Conservation (phyloP, 2,888 invertebrate genomes). For the Caenorhabditis doughertyi region DNA sequence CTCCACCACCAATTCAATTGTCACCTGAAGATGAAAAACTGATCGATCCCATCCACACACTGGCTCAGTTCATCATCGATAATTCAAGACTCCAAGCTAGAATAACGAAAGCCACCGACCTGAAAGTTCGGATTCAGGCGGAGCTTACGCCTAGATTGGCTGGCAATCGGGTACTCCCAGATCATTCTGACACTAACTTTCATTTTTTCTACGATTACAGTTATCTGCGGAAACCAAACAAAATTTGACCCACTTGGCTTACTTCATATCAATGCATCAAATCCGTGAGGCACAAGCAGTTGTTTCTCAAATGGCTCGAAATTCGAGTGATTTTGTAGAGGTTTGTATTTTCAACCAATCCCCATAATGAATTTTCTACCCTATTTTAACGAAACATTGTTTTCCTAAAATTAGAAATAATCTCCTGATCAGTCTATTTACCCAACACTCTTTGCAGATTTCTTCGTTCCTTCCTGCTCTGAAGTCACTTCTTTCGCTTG, state of each 20-base stretch:
- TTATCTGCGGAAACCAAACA: slow-evolving; percentile 40
- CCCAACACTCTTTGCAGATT: slow-evolving; percentile 30
- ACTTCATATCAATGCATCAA: slow-evolving; percentile 14
- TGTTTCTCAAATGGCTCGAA: slow-evolving; percentile 50
- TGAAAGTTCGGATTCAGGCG: slow-evolving; percentile 33
- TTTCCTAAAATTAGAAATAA: neutral
- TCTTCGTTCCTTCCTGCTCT: slow-evolving; percentile 63
- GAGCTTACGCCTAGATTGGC: slow-evolving; percentile 44
- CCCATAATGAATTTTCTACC: too few relatives aligned
- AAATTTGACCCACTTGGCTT: slow-evolving; percentile 23
- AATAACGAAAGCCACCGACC: slow-evolving; percentile 35
- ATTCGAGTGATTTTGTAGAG: slow-evolving; percentile 45
- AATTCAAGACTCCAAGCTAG: slow-evolving; percentile 28
- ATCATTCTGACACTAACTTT: too few relatives aligned
- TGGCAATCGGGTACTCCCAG: slow-evolving; percentile 5
- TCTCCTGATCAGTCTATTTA: slow-evolving; percentile 7
- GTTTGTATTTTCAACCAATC: too few relatives aligned
- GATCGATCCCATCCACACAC: slow-evolving; percentile 25
- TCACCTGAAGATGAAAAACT: slow-evolving; percentile 49
- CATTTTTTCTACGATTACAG: slow-evolving; percentile 22
- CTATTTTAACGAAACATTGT: neutral
- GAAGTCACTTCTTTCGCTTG: slow-evolving; percentile 53
- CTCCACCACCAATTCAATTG: slow-evolving; percentile 27
- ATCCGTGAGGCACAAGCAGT: slow-evolving; percentile 49
- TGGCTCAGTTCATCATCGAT: slow-evolving; percentile 29